Percentiles rank a stretch among this genome's conserved stretches.
phyloP scores from a whole-genome alignment of 2,888 invertebrate genomes.

The Drosophila algonquin region DNA sequence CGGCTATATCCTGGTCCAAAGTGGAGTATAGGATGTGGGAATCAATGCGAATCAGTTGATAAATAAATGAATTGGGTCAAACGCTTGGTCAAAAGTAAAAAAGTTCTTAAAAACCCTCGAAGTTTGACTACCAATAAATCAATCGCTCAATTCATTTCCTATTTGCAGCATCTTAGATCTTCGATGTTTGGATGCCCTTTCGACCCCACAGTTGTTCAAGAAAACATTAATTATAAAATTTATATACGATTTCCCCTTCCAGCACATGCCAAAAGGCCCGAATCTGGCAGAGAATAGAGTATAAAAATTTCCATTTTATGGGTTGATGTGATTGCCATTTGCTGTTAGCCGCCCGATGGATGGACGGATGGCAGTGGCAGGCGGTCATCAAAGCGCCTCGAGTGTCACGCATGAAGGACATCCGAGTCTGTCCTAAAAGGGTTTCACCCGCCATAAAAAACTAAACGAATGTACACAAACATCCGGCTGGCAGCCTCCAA shows the following conservation, averaged over 20 bases:
- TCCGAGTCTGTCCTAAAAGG: conserved; percentile 27
- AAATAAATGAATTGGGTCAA: too few relatives aligned
- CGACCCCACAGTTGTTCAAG: not conserved
- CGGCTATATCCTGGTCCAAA: too few relatives aligned
- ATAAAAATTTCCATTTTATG: conserved; percentile 39
- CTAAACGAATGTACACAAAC: conserved; percentile 70
- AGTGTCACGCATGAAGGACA: conserved; percentile 32
- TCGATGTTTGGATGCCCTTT: too few relatives aligned
- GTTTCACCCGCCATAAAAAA: conserved; percentile 67
- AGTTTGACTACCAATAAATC: too few relatives aligned
- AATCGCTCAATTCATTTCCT: not conserved
- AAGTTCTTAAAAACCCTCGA: too few relatives aligned
- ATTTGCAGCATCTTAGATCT: not conserved
- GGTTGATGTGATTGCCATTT: not conserved
- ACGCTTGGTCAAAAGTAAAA: too few relatives aligned
- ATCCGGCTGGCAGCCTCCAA: conserved; percentile 51
- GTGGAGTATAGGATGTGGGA: not conserved
- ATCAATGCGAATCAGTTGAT: not conserved
- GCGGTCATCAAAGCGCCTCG: conserved; percentile 34
- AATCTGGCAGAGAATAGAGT: too few relatives aligned
- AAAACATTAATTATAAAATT: not conserved
- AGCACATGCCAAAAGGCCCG: conserved; percentile 26
- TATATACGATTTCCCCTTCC: not conserved
- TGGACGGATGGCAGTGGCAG: not conserved
- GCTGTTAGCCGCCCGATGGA: not conserved